phyloP scores from a whole-genome alignment of 2,888 invertebrate species.

The Hermaeophaga mercurialis region DNA sequence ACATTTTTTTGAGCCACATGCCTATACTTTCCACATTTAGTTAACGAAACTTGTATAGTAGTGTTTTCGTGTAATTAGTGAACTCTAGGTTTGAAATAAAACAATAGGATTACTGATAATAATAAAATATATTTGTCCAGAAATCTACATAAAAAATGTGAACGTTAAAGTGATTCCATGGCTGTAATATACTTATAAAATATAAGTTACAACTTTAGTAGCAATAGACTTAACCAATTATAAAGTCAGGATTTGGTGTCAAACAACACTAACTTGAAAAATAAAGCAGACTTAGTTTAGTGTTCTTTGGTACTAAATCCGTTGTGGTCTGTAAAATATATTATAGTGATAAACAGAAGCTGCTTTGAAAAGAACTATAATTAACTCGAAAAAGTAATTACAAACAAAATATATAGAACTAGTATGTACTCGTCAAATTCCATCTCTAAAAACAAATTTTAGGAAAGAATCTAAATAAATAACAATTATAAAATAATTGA shows the following conservation, averaged over 20 bases:
- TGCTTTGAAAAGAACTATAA: conserved; percentile 37
- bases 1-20: too few species aligned
- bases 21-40: too few species aligned
- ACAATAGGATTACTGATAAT: conserved; percentile 40
- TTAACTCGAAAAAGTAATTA: conserved; percentile 24
- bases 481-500: conserved; percentile 41
- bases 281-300: conserved; percentile 19
- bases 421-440: conserved; percentile 44
- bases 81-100: too few species aligned
- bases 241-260: conserved; percentile 18
- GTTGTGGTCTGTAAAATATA: conserved; percentile 15
- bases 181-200: conserved; percentile 39
- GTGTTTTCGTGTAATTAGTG: too few species aligned
- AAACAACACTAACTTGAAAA: conserved; percentile 24
- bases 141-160: conserved; percentile 51
- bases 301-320: conserved; percentile 21
- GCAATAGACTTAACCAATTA: conserved; percentile 20
- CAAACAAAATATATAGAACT: conserved; percentile 37
- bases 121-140: conserved; percentile 54
- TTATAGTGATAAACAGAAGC: conserved; percentile 31
- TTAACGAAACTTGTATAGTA: too few species aligned
- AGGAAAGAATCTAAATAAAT: conserved; percentile 39
- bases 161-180: conserved; percentile 45
- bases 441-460: conserved; percentile 36
- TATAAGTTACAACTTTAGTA: conserved; percentile 40